Base-by-base conservation (phyloP, 2,113 vertebrate genomes). In the Hemiprocne comata region DNA sequence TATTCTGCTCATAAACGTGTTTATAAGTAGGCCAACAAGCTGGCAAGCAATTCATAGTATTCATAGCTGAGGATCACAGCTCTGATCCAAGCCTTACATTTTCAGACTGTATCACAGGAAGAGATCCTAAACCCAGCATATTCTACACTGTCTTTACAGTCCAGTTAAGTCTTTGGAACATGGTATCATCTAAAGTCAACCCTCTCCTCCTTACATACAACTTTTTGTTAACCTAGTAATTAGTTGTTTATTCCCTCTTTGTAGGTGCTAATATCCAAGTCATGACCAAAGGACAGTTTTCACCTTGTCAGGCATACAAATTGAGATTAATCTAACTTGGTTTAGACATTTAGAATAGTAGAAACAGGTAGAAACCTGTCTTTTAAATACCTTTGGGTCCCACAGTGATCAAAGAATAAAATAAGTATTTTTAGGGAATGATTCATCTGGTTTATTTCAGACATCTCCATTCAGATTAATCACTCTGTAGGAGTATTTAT, bases 391-490 rank as follows among this genome's bases (percentile, higher is more conserved):
- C 21, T 73, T 58, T 70, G 31, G 3, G 9, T 62, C 29, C 17
- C 24, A 40, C 48, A 83, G 21, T 72, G 38, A 75, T 33, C 17
- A 42, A 60, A 85, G 24, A 81, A 36, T 12, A 58, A 71, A 80
- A 66, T 10, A 62, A 0, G 0, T 4, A 20, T 40, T 87, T 89
- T 72, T 46, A 16, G 19, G 10, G 15, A 70, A 76, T 71, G 51
- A 91, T n/a, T 81, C 7, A 77, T 36, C 1, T 3, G 24, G 34
- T 76, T 79, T 77, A 74, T 84, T 95, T 90, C 84, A 62, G 36
- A 66, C 40, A 58, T 50, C 18, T 70, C 44, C 31, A 9, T 69
- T 62, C 31, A 36, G 16, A 74, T 46, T 23, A 81, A 81, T 62
- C 65, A n/a, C 25, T 83, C 28, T 34, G 4, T n/a, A 89, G 65